phyloP scores from a whole-genome alignment of 2,888 invertebrate genomes.

The Achlya flavicornis region DNA sequence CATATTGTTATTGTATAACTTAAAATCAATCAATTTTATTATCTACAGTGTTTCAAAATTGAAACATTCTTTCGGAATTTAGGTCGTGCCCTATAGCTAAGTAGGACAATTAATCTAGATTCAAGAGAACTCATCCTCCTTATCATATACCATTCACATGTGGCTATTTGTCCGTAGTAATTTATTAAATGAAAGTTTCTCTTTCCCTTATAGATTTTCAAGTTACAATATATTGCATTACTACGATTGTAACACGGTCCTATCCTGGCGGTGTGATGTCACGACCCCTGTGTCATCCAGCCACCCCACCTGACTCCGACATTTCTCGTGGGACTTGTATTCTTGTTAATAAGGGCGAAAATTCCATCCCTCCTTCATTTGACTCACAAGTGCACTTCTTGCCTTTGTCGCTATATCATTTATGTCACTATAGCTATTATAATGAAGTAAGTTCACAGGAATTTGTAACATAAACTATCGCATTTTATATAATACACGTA shows the following conservation, averaged over 20 bases:
- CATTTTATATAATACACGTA: neutral
- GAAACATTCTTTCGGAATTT: neutral
- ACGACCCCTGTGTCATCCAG: slow-evolving; percentile 51
- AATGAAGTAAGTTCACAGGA: slow-evolving; percentile 4
- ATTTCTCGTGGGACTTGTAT: slow-evolving; percentile 74
- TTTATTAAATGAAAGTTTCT: too few relatives aligned
- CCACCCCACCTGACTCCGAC: slow-evolving; percentile 64
- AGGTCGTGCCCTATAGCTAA: neutral
- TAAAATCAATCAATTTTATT: too few relatives aligned
- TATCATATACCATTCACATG: too few relatives aligned
- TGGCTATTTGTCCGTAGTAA: too few relatives aligned
- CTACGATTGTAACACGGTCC: slow-evolving; percentile 46
- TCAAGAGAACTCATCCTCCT: too few relatives aligned
- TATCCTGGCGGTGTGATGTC: slow-evolving; percentile 51
- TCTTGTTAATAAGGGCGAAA: slow-evolving; percentile 67
- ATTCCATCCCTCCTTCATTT: slow-evolving; percentile 44
- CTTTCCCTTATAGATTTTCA: too few relatives aligned
- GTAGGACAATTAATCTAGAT: too few relatives aligned
- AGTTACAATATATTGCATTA: slow-evolving; percentile 43
- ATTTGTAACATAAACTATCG: neutral
- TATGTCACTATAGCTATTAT: slow-evolving; percentile 12
- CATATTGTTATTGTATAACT: too few relatives aligned
- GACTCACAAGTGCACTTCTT: slow-evolving; percentile 46
- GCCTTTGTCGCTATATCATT: slow-evolving; percentile 21
- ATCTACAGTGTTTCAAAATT: neutral